These are phyloP conservation scores for Cephus runcator DNA, from an alignment of 2,888 invertebrate genomes.

Conservation along the genomic window DNA sequence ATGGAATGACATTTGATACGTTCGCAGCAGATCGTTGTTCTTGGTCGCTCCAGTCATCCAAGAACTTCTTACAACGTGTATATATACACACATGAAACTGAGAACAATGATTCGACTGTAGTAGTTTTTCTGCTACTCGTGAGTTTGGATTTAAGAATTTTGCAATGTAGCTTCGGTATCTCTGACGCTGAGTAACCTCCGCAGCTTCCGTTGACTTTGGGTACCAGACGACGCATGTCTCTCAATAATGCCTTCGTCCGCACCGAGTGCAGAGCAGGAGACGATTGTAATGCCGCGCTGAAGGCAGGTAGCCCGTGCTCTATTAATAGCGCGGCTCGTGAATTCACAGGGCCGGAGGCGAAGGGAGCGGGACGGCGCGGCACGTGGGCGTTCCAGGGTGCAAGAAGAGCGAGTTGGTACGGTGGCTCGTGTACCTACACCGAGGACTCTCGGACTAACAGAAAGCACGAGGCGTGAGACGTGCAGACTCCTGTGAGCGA, in stretches of 20 bases:
- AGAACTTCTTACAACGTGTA: not conserved
- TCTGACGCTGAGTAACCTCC: not conserved
- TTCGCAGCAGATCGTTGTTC: not conserved
- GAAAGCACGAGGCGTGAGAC: not conserved
- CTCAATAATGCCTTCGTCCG: not conserved
- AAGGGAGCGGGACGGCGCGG: constrained; percentile 13
- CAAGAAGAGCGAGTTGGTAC: constrained; percentile 2
- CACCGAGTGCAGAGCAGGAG: not conserved
- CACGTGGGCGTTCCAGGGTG: constrained; percentile 42
- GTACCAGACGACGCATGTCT: not conserved
- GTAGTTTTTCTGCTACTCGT: not conserved
- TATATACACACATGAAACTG: not conserved
- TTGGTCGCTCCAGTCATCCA: not conserved
- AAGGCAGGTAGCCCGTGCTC: not conserved
- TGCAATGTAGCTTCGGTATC: too few species aligned
- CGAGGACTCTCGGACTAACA: not conserved
- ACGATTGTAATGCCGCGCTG: not conserved
- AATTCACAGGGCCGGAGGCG: not conserved
- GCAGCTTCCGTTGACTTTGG: not conserved
- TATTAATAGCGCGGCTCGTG: constrained; percentile 17
- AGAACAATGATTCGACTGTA: not conserved
- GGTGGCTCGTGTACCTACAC: not conserved
- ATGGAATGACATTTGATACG: not conserved
- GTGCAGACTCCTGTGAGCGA: not conserved
- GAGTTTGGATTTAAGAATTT: too few species aligned